Base-by-base conservation (phyloP, 2,797 vertebrate species). In the Pteropus rufus region DNA sequence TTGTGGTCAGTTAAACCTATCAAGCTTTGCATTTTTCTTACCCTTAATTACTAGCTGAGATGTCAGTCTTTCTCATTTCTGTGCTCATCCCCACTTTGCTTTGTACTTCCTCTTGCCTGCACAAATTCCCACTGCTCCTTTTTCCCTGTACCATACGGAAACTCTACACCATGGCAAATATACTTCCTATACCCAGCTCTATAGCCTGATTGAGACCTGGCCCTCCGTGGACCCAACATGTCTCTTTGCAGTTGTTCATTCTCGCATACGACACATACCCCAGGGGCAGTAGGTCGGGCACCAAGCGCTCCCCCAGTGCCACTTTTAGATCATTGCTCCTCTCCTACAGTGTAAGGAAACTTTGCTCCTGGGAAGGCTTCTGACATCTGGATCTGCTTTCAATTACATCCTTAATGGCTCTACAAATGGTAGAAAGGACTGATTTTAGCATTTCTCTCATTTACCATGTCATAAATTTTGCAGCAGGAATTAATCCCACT, bases 401-500 rank as follows among this genome's bases (percentile, higher is more conserved):
- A 83, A n/a, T 62, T 56, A 79, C 79, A 82, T 77, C 36, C 73
- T 89, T 93, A 95, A 95, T 83, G 95, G 93, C 58, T 89, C 58
- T 79, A 65, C 89, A 92, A 91, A 93, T 95, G 77, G 87, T 56
- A 77, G 92, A 86, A 95, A 87, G 34, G 23, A 85, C 93, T 95
- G 95, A 96, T 96, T 96, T 96, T 93, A 98, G 95, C 82, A 89
- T 91, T 95, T 95, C 89, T 85, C 58, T 84, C 88, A 92, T 96
- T 96, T 91, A 73, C 76, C 88, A 94, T 85, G 69, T 93, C 91
- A 95, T 58, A 95, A 54, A 86, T 79, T 83, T 96, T 95, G 73
- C 82, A 93, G 82, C 64, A 65, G 67, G 88, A 92, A 92, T 93
- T 85, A 96, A 86, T 95, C 81, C 56, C 87, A 46, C 4, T 70